These are phyloP conservation scores for Protaetia brevitarsis DNA, from an alignment of 1,140 invertebrate species.

Conservation along the genomic window DNA sequence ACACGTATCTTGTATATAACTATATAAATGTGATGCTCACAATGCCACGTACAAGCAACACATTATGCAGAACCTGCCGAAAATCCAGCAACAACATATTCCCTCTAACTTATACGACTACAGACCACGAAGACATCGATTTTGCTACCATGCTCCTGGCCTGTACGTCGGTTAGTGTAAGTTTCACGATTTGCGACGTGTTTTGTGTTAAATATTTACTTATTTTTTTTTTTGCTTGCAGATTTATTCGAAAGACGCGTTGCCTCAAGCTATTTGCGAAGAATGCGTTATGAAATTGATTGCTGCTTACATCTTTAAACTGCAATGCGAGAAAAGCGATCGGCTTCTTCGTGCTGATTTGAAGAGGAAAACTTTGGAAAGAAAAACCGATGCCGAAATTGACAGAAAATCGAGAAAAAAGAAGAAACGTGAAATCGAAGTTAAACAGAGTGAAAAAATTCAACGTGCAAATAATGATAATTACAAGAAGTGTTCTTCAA, in stretches of 20 bases:
- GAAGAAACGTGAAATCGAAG: not conserved
- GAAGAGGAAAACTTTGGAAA: not conserved
- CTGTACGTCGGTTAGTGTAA: conserved; percentile 6
- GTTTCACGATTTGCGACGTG: not conserved
- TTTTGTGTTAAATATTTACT: not conserved
- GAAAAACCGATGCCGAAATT: not conserved
- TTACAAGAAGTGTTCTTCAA: no score
- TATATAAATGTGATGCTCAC: no score
- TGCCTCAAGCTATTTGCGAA: conserved; percentile 3
- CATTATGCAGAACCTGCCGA: not conserved
- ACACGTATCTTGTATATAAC: no score
- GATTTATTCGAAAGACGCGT: not conserved
- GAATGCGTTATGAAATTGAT: not conserved
- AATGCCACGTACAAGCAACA: no score
- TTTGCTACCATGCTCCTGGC: not conserved
- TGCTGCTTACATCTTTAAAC: conserved; percentile 4
- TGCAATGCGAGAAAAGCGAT: not conserved
- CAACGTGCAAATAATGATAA: not conserved
- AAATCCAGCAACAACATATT: not conserved
- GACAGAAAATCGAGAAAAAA: not conserved
- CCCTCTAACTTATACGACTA: not conserved
- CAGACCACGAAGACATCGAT: not conserved
- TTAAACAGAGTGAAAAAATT: not conserved
- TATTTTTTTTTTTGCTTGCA: not conserved
- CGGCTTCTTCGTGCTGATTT: not conserved